Evolutionary conservation across 2,888 invertebrate genomes (phyloP).

Genomic region (Microctonus hyperodae): DNA sequence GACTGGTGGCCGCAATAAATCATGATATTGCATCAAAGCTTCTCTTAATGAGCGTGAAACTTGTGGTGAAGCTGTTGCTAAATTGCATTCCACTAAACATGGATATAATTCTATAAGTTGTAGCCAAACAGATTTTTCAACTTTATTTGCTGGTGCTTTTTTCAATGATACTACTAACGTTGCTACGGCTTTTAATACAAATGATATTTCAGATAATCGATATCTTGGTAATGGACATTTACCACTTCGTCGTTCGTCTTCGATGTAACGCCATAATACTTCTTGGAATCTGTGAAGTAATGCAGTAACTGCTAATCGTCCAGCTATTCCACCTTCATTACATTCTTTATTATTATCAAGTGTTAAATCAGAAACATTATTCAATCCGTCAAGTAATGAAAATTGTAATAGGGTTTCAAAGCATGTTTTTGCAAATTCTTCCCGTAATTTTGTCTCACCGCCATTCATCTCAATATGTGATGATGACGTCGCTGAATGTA

Average conservation of each 20-base stretch:
- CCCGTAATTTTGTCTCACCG: conserved; percentile 74
- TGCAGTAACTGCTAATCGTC: conserved; percentile 88
- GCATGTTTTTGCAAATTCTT: conserved; percentile 96
- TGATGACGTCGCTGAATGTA: conserved; percentile 77
- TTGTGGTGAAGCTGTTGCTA: conserved; percentile 79
- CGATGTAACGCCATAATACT: conserved; percentile 86
- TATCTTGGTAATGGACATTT: conserved; percentile 88
- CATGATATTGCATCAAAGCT: conserved; percentile 87
- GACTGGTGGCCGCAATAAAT: conserved; percentile 75
- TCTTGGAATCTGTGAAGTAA: conserved; percentile 91
- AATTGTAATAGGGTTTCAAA: conserved; percentile 96
- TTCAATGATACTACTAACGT: conserved; percentile 92
- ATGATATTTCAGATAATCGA: conserved; percentile 93
- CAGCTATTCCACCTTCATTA: conserved; percentile 71
- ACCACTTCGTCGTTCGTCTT: conserved; percentile 82
- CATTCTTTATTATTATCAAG: conserved; percentile 48
- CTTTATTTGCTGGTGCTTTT: conserved; percentile 88
- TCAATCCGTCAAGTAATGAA: conserved; percentile 80
- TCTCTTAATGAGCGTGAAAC: conserved; percentile 82
- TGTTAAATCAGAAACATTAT: conserved; percentile 54
- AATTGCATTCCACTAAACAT: conserved; percentile 83
- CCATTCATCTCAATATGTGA: conserved; percentile 64
- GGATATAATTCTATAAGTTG: conserved; percentile 93
- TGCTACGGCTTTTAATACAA: conserved; percentile 92
- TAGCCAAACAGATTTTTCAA: conserved; percentile 90